These are phyloP conservation scores for Salticus scenicus DNA, from an alignment of 2,888 invertebrate genomes.

Conservation along the genomic window DNA sequence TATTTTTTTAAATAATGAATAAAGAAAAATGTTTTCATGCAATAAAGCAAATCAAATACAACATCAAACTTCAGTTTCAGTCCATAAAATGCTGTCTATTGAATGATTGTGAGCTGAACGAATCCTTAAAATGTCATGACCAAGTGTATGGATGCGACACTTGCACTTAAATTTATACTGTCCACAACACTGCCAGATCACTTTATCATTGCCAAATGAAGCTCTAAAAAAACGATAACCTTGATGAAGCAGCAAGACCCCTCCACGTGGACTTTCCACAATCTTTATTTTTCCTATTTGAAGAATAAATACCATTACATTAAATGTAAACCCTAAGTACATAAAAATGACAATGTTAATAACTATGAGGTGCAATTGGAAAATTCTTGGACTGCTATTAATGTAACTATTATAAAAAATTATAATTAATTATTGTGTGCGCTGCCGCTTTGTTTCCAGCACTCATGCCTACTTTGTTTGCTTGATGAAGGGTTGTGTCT, in stretches of 20 bases:
- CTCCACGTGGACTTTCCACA: background rate
- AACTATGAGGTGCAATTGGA: too few relatives aligned
- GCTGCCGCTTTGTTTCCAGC: too few relatives aligned
- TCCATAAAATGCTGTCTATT: background rate
- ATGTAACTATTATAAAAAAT: too few relatives aligned
- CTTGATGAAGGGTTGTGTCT: too few relatives aligned
- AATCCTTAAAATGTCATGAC: background rate
- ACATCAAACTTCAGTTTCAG: background rate
- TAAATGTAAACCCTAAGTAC: too few relatives aligned
- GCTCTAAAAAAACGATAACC: slow-evolving; percentile 13
- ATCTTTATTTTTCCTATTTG: background rate
- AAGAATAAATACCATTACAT: too few relatives aligned
- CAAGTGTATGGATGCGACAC: background rate
- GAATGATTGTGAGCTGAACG: background rate
- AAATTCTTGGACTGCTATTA: too few relatives aligned
- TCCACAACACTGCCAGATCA: slow-evolving; percentile 6
- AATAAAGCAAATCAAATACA: too few relatives aligned
- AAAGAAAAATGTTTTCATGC: too few relatives aligned
- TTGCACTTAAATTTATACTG: slow-evolving; percentile 2
- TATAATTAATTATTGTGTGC: too few relatives aligned
- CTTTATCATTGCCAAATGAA: background rate
- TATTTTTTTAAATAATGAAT: background rate
- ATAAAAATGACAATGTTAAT: too few relatives aligned
- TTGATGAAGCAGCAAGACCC: background rate
- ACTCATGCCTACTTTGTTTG: too few relatives aligned